These are phyloP conservation scores for Empidonax traillii DNA, from an alignment of 2,113 vertebrate genomes.

Conservation along the genomic window DNA sequence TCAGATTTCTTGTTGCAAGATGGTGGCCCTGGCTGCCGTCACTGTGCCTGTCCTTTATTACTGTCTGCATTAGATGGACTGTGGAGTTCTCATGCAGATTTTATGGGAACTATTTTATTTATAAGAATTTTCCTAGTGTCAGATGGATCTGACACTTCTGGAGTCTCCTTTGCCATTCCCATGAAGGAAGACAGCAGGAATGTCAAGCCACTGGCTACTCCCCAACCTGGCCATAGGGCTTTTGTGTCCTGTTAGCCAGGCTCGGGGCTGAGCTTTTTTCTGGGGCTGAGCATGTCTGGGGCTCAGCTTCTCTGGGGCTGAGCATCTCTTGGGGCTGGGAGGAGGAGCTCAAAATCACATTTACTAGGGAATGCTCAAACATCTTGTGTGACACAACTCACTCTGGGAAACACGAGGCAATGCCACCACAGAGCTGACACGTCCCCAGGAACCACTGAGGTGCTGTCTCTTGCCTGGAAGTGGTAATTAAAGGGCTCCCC, in stretches of 20 bases:
- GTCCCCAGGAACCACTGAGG: fast-evolving
- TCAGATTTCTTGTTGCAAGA: slow-evolving; percentile 47
- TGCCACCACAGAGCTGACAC: fast-evolving
- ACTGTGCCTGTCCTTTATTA: slow-evolving; percentile 42
- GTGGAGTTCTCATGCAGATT: slow-evolving; percentile 70
- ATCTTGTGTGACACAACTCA: not conserved
- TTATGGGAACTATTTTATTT: slow-evolving; percentile 77
- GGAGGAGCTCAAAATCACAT: not conserved
- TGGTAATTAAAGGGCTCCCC: not conserved
- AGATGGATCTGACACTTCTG: slow-evolving; percentile 68
- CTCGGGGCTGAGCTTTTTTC: not conserved
- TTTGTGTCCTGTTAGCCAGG: not conserved
- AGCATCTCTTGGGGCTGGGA: not conserved
- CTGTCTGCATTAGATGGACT: slow-evolving; percentile 60
- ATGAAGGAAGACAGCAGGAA: not conserved
- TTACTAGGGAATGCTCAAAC: not conserved
- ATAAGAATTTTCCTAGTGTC: slow-evolving; percentile 76
- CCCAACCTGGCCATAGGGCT: fast-evolving
- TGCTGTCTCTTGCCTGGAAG: not conserved
- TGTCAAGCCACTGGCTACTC: not conserved
- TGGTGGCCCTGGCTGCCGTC: slow-evolving; percentile 17
- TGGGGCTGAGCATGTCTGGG: not conserved
- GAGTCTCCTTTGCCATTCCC: not conserved
- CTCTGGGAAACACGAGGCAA: fast-evolving
- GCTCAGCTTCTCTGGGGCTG: not conserved